Conservation (phyloP, 2,113 vertebrate species). For the Hipposideros armiger region DNA sequence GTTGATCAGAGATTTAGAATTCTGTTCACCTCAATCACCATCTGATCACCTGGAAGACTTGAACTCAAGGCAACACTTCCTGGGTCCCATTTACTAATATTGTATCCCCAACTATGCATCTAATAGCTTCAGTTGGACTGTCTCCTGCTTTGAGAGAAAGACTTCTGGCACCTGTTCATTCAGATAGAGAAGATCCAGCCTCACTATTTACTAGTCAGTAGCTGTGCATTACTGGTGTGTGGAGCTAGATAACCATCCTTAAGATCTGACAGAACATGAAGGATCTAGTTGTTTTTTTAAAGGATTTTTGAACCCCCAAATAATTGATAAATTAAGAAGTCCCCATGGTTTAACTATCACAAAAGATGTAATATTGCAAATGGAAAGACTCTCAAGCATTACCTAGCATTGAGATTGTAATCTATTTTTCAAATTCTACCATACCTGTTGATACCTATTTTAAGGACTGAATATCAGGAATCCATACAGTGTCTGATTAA, state of each 20-base stretch:
- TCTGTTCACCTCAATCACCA: neutral
- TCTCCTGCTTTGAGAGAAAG: neutral
- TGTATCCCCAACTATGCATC: neutral
- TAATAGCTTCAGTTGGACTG: neutral
- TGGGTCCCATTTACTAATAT: neutral
- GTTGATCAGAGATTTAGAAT: neutral
- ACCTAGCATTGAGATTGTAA: neutral
- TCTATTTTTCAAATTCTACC: slow-evolving; percentile 5
- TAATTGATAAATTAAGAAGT: neutral
- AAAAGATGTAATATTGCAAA: neutral
- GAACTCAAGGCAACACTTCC: neutral
- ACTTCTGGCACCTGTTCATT: neutral
- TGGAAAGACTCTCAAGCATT: neutral
- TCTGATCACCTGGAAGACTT: neutral
- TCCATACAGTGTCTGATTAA: neutral
- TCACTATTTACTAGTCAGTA: neutral
- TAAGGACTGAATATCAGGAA: neutral
- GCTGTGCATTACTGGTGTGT: neutral
- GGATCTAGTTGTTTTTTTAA: neutral
- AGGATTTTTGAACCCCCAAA: neutral
- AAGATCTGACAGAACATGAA: neutral
- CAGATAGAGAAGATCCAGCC: neutral
- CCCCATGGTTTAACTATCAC: neutral
- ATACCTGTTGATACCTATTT: neutral
- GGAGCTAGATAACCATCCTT: neutral